Percentiles rank a stretch among this genome's conserved stretches.
Evolutionary conservation across 2,888 invertebrate species (phyloP).

Genomic region (Chouioia cunea): DNA sequence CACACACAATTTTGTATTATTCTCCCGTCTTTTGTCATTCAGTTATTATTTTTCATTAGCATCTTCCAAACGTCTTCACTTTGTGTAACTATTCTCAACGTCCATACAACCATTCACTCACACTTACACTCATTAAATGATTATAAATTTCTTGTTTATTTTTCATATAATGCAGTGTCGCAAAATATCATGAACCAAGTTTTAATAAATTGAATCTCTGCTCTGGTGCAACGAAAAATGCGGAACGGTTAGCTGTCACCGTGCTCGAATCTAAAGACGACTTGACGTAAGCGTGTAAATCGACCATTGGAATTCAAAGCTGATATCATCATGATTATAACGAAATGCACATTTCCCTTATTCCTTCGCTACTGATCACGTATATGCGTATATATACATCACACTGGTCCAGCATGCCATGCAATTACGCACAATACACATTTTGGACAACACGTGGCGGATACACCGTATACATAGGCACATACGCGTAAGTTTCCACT

Average conservation of each 20-base stretch:
- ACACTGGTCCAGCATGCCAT: slow-evolving; percentile 3
- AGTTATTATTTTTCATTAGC: neutral
- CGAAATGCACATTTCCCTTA: slow-evolving; percentile 9
- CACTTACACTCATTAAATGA: neutral
- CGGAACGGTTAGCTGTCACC: slow-evolving; percentile 32
- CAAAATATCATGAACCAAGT: slow-evolving; percentile 27
- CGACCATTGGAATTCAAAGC: neutral
- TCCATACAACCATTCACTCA: slow-evolving; percentile 11
- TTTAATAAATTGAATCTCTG: slow-evolving; percentile 10
- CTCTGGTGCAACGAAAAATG: slow-evolving; percentile 40
- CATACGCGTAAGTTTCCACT: slow-evolving; percentile 56
- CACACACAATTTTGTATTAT: slow-evolving; percentile 20
- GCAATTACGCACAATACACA: neutral
- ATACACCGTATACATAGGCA: slow-evolving; percentile 39
- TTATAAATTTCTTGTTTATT: slow-evolving; percentile 16
- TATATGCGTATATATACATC: slow-evolving; percentile 51
- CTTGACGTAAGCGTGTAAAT: slow-evolving; percentile 11
- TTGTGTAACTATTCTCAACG: neutral
- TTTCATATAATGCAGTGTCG: slow-evolving; percentile 23
- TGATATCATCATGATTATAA: neutral
- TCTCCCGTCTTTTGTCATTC: neutral
- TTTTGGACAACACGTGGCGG: neutral
- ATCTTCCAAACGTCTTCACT: neutral
- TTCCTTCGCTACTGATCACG: slow-evolving; percentile 12
- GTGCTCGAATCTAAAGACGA: slow-evolving; percentile 25